Conservation (phyloP, 2,797 vertebrate species). For the Leucoraja ocellata region DNA sequence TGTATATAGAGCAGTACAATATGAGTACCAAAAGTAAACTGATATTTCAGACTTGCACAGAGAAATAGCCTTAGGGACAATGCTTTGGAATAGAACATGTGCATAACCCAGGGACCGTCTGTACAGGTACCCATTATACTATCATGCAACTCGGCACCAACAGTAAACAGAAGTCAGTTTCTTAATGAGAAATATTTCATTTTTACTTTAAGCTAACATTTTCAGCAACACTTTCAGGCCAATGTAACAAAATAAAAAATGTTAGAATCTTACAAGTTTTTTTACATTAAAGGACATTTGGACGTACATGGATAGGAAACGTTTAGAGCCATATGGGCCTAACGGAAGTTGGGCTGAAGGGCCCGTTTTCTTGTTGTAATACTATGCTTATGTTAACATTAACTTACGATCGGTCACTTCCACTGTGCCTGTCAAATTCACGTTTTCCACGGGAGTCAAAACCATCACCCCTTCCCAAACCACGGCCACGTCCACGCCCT, state of each 20-base stretch:
- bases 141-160: too few relatives aligned
- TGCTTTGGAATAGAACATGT: too few relatives aligned
- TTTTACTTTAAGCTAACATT: not conserved
- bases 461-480: constrained; percentile 84
- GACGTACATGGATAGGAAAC: too few relatives aligned
- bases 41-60: too few relatives aligned
- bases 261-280: not conserved
- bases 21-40: too few relatives aligned
- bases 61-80: too few relatives aligned
- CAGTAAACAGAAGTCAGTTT: not conserved
- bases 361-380: too few relatives aligned
- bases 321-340: too few relatives aligned
- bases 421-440: constrained; percentile 91
- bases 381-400: constrained; percentile 26
- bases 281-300: too few relatives aligned
- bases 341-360: too few relatives aligned
- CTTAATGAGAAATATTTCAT: not conserved
- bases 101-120: too few relatives aligned
- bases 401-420: constrained; percentile 92
- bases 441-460: constrained; percentile 94
- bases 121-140: not conserved
- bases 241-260: not conserved
- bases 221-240: not conserved
- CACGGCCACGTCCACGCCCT: constrained; percentile 83
- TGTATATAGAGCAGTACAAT: too few relatives aligned